Evolutionary conservation across 2,888 invertebrate genomes (phyloP).

Genomic region (Antheraea assamensis): DNA sequence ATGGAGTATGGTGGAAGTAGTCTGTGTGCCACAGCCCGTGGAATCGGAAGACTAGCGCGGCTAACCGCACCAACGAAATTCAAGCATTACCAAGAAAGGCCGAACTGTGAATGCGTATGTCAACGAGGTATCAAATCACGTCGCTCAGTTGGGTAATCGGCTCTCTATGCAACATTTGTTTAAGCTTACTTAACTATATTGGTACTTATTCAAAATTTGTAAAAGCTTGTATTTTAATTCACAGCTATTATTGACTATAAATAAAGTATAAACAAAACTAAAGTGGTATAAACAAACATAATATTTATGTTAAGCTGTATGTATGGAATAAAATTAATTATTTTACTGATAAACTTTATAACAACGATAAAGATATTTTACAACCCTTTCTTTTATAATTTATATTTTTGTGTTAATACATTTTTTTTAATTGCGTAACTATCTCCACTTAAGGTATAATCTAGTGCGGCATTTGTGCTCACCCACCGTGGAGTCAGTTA

Average conservation of each 20-base stretch:
- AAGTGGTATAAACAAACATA: background rate
- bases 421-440: conserved; percentile 19
- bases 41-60: too few species aligned
- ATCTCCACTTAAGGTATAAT: conserved; percentile 14
- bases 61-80: too few species aligned
- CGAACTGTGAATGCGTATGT: too few species aligned
- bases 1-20: too few species aligned
- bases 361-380: background rate
- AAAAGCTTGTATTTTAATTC: background rate
- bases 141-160: too few species aligned
- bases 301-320: background rate
- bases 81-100: too few species aligned
- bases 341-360: background rate
- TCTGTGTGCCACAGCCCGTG: too few species aligned
- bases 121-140: too few species aligned
- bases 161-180: too few species aligned
- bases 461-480: conserved; percentile 39
- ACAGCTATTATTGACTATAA: background rate
- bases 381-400: conserved; percentile 8
- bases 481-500: conserved; percentile 58
- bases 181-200: too few species aligned
- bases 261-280: too few species aligned
- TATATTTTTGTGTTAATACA: conserved; percentile 9
- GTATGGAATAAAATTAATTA: background rate
- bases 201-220: too few species aligned